These are phyloP conservation scores for Sebastes iracundus DNA, from an alignment of 2,797 vertebrate genomes.

Conservation along the genomic window DNA sequence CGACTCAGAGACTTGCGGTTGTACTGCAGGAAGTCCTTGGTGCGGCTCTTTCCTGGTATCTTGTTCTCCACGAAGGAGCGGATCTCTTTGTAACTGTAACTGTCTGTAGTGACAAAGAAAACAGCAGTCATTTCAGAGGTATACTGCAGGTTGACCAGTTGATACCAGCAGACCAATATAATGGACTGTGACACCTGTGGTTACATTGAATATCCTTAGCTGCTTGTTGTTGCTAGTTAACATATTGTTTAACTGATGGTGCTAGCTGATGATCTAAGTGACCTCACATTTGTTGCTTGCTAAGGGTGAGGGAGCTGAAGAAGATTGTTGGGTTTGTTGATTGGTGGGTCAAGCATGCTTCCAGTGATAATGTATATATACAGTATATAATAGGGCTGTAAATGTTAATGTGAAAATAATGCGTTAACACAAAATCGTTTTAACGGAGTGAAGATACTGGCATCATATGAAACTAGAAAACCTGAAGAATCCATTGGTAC, in stretches of 20 bases:
- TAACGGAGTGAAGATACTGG: no score
- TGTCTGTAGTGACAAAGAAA: constrained; percentile 74
- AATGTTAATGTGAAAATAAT: no score
- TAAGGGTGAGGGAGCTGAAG: background rate
- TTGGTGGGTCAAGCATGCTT: no score
- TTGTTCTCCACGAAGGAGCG: constrained; percentile 97
- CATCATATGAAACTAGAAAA: no score
- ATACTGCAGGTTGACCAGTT: background rate
- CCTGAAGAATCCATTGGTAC: no score
- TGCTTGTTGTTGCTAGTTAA: background rate
- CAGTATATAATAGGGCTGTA: no score
- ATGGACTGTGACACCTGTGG: background rate
- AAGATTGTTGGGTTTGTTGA: background rate
- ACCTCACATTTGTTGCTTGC: background rate
- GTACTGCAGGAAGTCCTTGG: constrained; percentile 87
- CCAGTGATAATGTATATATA: no score
- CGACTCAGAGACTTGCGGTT: constrained; percentile 94
- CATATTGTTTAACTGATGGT: background rate
- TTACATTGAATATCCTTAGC: background rate
- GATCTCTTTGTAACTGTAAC: constrained; percentile 91
- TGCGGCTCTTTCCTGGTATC: constrained; percentile 84
- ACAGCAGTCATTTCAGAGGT: background rate
- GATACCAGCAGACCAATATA: background rate
- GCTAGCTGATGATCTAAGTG: background rate
- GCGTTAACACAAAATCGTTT: no score